Conservation (phyloP, 30 jellyfish, hydroid and myxozoan species). For the Rhopilema esculentum region DNA sequence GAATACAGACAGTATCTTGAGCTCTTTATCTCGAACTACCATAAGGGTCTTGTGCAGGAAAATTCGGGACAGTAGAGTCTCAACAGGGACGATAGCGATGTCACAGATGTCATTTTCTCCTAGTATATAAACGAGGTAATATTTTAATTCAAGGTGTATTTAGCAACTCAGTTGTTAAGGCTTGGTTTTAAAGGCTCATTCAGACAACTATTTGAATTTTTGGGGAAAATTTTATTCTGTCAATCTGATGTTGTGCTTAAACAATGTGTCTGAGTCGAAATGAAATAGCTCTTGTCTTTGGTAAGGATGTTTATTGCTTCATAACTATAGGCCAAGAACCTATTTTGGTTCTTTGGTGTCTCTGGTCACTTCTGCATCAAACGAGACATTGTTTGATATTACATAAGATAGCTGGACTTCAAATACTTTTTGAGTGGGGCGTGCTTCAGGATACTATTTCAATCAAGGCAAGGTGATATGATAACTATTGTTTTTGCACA, state of each 20-base stretch:
- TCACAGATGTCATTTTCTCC: constrained; percentile 57
- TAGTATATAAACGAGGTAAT: constrained; percentile 11
- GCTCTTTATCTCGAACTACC: constrained; percentile 48
- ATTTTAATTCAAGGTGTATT: neutral
- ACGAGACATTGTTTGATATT: too few relatives aligned
- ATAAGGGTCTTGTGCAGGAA: constrained; percentile 21
- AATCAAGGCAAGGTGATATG: too few relatives aligned
- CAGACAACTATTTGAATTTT: neutral
- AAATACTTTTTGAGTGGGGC: too few relatives aligned
- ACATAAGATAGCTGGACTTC: too few relatives aligned
- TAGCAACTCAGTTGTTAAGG: too few relatives aligned
- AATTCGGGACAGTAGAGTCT: constrained; percentile 1
- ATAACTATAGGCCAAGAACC: too few relatives aligned
- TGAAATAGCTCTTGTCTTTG: too few relatives aligned
- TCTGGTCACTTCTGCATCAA: too few relatives aligned
- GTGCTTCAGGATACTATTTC: too few relatives aligned
- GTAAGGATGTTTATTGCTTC: too few relatives aligned
- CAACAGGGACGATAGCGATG: constrained; percentile 23
- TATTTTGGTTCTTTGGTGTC: too few relatives aligned
- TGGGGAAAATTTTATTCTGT: neutral
- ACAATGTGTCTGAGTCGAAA: neutral
- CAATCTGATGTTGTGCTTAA: too few relatives aligned
- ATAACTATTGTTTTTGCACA: constrained; percentile 2
- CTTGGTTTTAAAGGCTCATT: neutral
- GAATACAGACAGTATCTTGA: constrained; percentile 54